Percentiles rank a stretch among this genome's conserved stretches.
Conservation (phyloP, 92 coral and sea anemone genomes). For the Ricordea florida region DNA sequence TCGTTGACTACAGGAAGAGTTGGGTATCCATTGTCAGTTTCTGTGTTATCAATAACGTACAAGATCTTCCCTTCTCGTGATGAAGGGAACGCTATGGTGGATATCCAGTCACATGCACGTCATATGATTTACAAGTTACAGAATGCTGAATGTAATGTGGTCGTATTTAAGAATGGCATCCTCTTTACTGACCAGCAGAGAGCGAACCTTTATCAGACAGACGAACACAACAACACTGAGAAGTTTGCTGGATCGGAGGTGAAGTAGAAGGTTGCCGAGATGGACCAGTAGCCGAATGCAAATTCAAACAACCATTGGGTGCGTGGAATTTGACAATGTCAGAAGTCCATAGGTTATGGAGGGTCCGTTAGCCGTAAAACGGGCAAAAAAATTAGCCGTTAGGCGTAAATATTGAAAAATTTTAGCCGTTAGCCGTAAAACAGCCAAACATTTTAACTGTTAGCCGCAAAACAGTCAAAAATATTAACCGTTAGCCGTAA, state of each 20-base stretch:
- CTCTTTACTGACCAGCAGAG: constrained; percentile 6
- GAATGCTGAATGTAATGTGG: constrained; percentile 8
- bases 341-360: too few species aligned
- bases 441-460: too few species aligned
- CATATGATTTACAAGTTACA: background rate
- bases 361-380: too few species aligned
- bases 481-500: too few species aligned
- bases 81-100: constrained; percentile 6
- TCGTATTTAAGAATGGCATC: background rate
- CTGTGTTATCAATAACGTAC: constrained; percentile 27
- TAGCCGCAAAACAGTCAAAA: too few species aligned
- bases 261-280: constrained; percentile 15
- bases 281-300: constrained; percentile 18
- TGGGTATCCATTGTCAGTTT: constrained; percentile 47
- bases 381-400: too few species aligned
- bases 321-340: constrained; percentile 21
- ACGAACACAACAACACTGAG: background rate
- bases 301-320: constrained; percentile 39
- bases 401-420: too few species aligned
- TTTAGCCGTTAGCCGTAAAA: too few species aligned
- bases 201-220: background rate
- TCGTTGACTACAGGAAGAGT: background rate
- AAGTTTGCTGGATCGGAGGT: constrained; percentile 34
- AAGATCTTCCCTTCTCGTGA: constrained; percentile 6
- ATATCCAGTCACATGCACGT: constrained; percentile 5